Conservation (phyloP, 2,113 vertebrate species). For the Struthidea cinerea region DNA sequence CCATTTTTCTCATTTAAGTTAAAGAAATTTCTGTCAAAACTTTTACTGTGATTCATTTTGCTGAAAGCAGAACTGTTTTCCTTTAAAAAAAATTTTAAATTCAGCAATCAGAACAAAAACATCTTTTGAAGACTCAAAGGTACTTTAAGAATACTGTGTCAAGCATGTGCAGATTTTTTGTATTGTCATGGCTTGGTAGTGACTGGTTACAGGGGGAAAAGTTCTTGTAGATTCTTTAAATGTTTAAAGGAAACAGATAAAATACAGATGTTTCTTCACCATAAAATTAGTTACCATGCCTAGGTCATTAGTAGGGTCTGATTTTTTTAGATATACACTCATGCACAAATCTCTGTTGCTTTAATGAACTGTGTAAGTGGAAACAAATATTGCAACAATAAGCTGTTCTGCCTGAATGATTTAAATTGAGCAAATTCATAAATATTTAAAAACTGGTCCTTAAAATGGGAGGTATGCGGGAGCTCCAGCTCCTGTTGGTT, state of each 20-base stretch:
- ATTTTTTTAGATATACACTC: background rate
- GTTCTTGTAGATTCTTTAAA: background rate
- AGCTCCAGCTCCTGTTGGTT: background rate
- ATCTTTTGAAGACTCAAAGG: background rate
- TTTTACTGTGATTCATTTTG: background rate
- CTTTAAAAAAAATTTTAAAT: background rate
- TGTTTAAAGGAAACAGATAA: slow-evolving; percentile 11
- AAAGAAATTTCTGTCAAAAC: background rate
- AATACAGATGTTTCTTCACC: slow-evolving; percentile 37
- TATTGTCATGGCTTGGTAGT: background rate
- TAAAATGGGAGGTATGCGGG: background rate
- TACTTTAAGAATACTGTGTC: background rate
- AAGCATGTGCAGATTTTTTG: background rate
- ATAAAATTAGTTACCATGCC: slow-evolving; percentile 10
- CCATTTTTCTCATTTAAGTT: background rate
- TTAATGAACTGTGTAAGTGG: slow-evolving; percentile 21
- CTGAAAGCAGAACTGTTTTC: background rate
- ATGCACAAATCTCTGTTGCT: background rate
- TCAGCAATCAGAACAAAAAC: background rate
- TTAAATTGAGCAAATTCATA: slow-evolving; percentile 18
- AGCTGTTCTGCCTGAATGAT: background rate
- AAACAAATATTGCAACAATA: slow-evolving; percentile 35
- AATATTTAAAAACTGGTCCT: slow-evolving; percentile 7
- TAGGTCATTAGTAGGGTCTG: background rate
- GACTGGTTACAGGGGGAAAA: background rate